Evolutionary conservation across 2,888 invertebrate species (phyloP).

Genomic region (Alitta virens): DNA sequence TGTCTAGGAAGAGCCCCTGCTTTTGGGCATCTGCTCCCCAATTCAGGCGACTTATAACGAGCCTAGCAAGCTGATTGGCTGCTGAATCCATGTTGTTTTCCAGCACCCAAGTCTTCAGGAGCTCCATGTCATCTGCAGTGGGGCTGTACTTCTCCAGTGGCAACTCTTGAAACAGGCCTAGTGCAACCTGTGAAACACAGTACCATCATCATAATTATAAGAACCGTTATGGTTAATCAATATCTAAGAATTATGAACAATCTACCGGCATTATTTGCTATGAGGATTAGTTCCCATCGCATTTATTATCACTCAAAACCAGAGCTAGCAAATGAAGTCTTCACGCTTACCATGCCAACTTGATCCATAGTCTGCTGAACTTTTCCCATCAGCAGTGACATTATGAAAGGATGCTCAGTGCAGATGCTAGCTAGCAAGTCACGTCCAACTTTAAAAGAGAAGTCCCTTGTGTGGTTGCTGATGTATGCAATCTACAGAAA

Average conservation of each 20-base stretch:
- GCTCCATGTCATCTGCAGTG: slow-evolving; percentile 65
- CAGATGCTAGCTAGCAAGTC: slow-evolving; percentile 72
- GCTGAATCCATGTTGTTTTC: slow-evolving; percentile 64
- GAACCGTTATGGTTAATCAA: no score
- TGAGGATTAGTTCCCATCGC: no score
- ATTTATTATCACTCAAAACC: no score
- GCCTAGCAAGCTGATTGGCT: slow-evolving; percentile 69
- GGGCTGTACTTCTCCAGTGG: slow-evolving; percentile 72
- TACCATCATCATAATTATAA: no score
- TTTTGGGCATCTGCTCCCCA: slow-evolving; percentile 60
- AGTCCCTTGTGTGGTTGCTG: slow-evolving; percentile 68
- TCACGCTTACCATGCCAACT: slow-evolving; percentile 61
- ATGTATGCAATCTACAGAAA: slow-evolving; percentile 69
- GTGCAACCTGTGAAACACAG: slow-evolving; percentile 62
- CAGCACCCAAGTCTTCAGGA: slow-evolving; percentile 69
- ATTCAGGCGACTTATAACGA: slow-evolving; percentile 70
- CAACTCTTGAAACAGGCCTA: slow-evolving; percentile 73
- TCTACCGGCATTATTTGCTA: no score
- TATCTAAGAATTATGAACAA: no score
- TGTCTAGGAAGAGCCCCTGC: slow-evolving; percentile 63
- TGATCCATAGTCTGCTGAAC: slow-evolving; percentile 59
- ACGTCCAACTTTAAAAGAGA: slow-evolving; percentile 72
- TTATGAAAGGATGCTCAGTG: slow-evolving; percentile 68
- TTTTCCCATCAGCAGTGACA: slow-evolving; percentile 66
- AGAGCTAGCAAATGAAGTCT: no score